Conservation (phyloP, 2,888 invertebrate genomes). For the Kuschelorhynchus macadamiae region DNA sequence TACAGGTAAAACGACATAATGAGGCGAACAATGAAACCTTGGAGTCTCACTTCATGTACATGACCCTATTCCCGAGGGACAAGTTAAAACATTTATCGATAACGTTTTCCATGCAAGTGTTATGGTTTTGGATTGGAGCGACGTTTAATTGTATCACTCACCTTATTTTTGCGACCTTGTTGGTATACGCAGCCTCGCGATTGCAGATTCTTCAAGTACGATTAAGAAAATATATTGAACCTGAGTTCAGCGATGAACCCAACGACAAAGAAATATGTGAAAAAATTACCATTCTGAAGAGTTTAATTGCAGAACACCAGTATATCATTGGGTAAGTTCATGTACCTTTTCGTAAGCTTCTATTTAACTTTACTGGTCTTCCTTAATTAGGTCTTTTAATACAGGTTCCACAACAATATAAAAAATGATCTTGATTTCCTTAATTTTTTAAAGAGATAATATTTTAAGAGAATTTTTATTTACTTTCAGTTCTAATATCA, state of each 20-base stretch:
- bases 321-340: conserved; percentile 16
- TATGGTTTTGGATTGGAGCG: neutral
- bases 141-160: neutral
- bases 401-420: no score
- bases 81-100: conserved; percentile 4
- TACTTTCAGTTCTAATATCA: no score
- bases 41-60: conserved; percentile 13
- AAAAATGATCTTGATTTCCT: no score
- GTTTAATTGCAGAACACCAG: conserved; percentile 8
- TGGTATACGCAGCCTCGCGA: neutral
- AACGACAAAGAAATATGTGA: neutral
- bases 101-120: neutral
- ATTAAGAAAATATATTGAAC: conserved; percentile 1
- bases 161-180: neutral
- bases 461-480: no score
- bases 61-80: conserved; percentile 9
- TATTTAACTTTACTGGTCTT: no score
- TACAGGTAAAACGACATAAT: conserved; percentile 2
- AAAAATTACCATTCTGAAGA: neutral
- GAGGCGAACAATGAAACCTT: neutral
- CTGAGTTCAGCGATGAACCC: neutral
- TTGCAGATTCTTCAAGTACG: conserved; percentile 5
- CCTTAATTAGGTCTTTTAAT: no score
- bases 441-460: no score
- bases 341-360: no score